Base-by-base conservation (phyloP, 2,113 vertebrate species). In the Aspiorhynchus laticeps region DNA sequence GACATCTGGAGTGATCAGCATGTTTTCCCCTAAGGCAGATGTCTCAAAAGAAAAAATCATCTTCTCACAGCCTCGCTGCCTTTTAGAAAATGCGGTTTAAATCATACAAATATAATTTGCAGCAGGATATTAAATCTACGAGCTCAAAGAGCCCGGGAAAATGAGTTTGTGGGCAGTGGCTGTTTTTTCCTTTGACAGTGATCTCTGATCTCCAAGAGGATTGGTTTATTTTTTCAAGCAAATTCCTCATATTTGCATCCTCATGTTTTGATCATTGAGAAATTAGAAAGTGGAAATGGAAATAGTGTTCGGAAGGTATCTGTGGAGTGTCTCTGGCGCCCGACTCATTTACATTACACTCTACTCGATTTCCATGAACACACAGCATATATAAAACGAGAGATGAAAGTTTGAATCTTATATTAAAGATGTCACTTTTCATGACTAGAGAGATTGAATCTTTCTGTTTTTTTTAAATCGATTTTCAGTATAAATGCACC, bases 51-150 rank as follows among this genome's bases (percentile, higher is more conserved):
- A 41, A 79, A 65, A 75, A 41, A 86, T 65, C 65, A 87, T 81
- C 61, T 88, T 69, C 84, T 85, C 51, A 83, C 83, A 87, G 38
- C 31, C 51, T 7, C 5, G 53, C 28, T 84, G 48, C 84, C 82
- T 88, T 82, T 69, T 86, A 80, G 80, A 69, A 88, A 85, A 88
- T 74, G 85, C 61, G 33, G 33, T 48, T 81, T 69, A 83, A 87
- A 86, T 88, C 79, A 80, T 82, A 79, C 48, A 24, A 84, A 86
- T 83, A 74, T 76, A 73, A 88, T 81, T 86, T 89, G 56, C 73
- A 65, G 83, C 33, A 65, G 74, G 87, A 84, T 83, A 88, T 89
- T 88, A 82, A 77, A 81, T 90, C 77, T 83, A 80, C 51, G 43
- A 65, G 76, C 67, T 74, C 74, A 73, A 74, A 80, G 53, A 84